A percentile compares a stretch with the other conserved stretches of the same genome.
phyloP scores from a whole-genome alignment of 2,888 invertebrate genomes.

The Pherbina coryleti region DNA sequence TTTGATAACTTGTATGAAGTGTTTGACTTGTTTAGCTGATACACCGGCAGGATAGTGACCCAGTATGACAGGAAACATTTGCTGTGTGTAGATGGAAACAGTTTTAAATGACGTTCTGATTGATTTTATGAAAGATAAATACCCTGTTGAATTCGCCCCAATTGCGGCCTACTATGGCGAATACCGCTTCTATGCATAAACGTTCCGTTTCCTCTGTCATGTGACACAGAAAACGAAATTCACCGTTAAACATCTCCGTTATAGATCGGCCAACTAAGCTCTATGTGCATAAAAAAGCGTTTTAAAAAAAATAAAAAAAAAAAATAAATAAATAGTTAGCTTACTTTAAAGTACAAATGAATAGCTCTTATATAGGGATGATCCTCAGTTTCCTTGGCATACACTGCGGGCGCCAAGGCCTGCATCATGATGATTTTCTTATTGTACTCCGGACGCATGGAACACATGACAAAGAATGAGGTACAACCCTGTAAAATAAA shows the following conservation, averaged over 20 bases:
- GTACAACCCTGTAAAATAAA: constrained; percentile 75
- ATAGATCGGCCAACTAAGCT: constrained; percentile 65
- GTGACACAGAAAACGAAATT: constrained; percentile 64
- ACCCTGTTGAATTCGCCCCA: constrained; percentile 67
- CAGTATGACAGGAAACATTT: constrained; percentile 75
- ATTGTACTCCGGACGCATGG: constrained; percentile 76
- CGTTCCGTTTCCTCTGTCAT: constrained; percentile 66
- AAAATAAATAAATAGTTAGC: constrained; percentile 30
- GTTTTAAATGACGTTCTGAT: background rate
- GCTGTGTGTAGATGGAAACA: constrained; percentile 62
- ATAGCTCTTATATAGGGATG: constrained; percentile 66
- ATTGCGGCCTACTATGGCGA: constrained; percentile 65
- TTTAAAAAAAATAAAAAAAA: background rate
- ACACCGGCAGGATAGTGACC: constrained; percentile 76
- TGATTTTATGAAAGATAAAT: background rate
- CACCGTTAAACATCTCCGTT: constrained; percentile 64
- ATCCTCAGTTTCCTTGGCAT: constrained; percentile 67
- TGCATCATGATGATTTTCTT: constrained; percentile 77
- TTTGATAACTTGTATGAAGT: constrained; percentile 73
- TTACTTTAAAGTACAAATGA: constrained; percentile 65
- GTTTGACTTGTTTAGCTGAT: constrained; percentile 73
- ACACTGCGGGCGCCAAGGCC: constrained; percentile 80
- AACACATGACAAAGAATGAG: constrained; percentile 77
- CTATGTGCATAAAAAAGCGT: constrained; percentile 44
- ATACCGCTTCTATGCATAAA: constrained; percentile 66